A percentile compares a stretch with the other conserved stretches of the same genome.
These are phyloP conservation scores for Pempheris klunzingeri DNA, from an alignment of 2,797 vertebrate genomes.

Conservation along the genomic window DNA sequence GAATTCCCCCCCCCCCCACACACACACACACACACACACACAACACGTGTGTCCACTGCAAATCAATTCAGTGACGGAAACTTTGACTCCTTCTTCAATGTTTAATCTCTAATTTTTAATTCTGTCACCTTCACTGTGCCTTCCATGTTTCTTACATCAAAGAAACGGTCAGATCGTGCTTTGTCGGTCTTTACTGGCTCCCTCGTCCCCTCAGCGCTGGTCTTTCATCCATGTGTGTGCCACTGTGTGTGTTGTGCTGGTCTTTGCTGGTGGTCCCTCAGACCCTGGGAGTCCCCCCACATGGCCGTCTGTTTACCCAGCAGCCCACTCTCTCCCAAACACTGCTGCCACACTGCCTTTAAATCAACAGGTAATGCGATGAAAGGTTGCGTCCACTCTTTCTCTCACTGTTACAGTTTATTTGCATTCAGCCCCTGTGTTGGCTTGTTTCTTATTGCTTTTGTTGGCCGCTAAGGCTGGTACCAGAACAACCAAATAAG, in stretches of 20 bases:
- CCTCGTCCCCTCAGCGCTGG: not conserved
- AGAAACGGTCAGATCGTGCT: not conserved
- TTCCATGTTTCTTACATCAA: not conserved
- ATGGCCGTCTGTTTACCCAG: conserved; percentile 61
- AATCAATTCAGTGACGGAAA: too few relatives aligned
- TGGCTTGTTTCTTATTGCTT: conserved; percentile 54
- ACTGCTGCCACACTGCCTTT: conserved; percentile 32
- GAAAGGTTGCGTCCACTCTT: conserved; percentile 38
- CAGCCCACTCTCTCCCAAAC: conserved; percentile 53
- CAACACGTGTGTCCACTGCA: too few relatives aligned
- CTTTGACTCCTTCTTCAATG: too few relatives aligned
- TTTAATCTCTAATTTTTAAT: not conserved
- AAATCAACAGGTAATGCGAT: conserved; percentile 62
- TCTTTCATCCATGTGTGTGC: conserved; percentile 22
- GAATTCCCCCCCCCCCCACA: too few relatives aligned
- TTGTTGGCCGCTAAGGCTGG: conserved; percentile 53
- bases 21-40: too few relatives aligned
- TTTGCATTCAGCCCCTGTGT: conserved; percentile 35
- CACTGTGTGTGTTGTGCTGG: conserved; percentile 6
- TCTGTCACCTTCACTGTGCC: not conserved
- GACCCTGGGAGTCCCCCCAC: conserved; percentile 40
- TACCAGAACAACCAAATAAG: conserved; percentile 65
- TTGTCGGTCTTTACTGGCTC: not conserved
- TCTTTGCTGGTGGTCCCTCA: conserved; percentile 66
- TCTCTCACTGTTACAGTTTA: conserved; percentile 23